Evolutionary conservation across 2,113 vertebrate genomes (phyloP), one percentile per base, ranked within the genome.

Genomic region (Columbina picui): DNA sequence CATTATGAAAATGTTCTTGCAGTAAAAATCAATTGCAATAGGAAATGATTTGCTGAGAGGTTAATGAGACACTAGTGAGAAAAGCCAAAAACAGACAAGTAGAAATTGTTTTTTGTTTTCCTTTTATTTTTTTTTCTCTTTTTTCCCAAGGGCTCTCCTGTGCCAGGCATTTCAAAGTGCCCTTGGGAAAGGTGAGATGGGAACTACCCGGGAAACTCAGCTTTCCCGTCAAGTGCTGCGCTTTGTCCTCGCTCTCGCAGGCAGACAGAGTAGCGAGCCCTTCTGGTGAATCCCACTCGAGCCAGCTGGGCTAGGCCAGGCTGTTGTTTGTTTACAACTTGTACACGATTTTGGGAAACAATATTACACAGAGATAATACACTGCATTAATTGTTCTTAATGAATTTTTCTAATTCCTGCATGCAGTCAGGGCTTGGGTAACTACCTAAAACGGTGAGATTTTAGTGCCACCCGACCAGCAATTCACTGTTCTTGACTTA

Each of bases 1-100:
- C 50, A 45, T 86, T 83, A 53, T 0, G 0, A 84, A 91, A 94
- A 92, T 53, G 38, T 82, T 84, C 27, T 6, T 83, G 78, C 67
- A 47, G 49, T 74, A 80, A 91, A 94, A 93, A 85, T 94, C 79
- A 78, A 41, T 93, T 92, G 75, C 34, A 74, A 3, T 30, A 45
- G 60, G 56, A 86, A 84, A 80, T 71, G 0, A 77, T 95, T 78
- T 91, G 79, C 79, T 71, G 68, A 52, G 68, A 84, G 29, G 34
- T 83, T 77, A 65, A 52, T 36, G 79, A 88, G 56, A 23, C 49
- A 32, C 57, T 17, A 17, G 29, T 52, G 73, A 81, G 86, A 88
- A 57, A 47, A 19, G 55, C 68, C 10, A 77, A 71, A 61, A 87
- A 50, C 18, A 77, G 50, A n/a, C 17, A 56, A 47, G 20, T 7